Base-by-base conservation (phyloP, 2,888 invertebrate genomes). In the Epsilonema sp. region DNA sequence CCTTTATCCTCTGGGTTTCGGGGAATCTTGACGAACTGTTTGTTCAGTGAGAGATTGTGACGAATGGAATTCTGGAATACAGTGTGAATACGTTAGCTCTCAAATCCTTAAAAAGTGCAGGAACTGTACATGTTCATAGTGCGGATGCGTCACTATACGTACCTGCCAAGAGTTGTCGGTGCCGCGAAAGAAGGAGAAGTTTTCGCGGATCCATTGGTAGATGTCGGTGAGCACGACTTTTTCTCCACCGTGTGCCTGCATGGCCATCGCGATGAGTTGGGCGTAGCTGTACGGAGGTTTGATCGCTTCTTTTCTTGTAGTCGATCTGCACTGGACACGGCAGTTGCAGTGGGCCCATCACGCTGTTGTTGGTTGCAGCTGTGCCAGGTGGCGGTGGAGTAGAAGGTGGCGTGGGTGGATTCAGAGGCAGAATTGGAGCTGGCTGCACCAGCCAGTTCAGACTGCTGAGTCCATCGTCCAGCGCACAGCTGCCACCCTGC, bases 111-210 rank as follows among this genome's bases (percentile, higher is more conserved):
- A n/a, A n/a, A n/a, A n/a, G n/a, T n/a, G n/a, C n/a, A n/a, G n/a
- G n/a, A n/a, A n/a, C n/a, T n/a, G n/a, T n/a, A n/a, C n/a, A n/a
- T n/a, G n/a, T n/a, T n/a, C n/a, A n/a, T n/a, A n/a, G n/a, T n/a
- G n/a, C n/a, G n/a, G n/a, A n/a, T n/a, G n/a, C n/a, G n/a, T n/a
- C n/a, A 19, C 39, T 31, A 45, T 8, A 58, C 71, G 71, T 67
- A 84, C 85, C 80, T 86, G 85, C 86, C 86, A 87, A 57, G 82
- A 82, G 48, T 83, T 84, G 67, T 87, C 85, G 1, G 83, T 83
- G 61, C 78, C 77, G 63, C 79, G 75, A 68, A 85, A 87, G 67
- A 81, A 87, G 67, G 82, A 75, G 70, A 86, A 87, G 65, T 86
- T 84, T 52, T 85, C 84, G 52, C 78, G 76, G 55, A 87, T 86